Base-by-base conservation (phyloP, 2,797 vertebrate genomes). In the Thamnophis elegans region DNA sequence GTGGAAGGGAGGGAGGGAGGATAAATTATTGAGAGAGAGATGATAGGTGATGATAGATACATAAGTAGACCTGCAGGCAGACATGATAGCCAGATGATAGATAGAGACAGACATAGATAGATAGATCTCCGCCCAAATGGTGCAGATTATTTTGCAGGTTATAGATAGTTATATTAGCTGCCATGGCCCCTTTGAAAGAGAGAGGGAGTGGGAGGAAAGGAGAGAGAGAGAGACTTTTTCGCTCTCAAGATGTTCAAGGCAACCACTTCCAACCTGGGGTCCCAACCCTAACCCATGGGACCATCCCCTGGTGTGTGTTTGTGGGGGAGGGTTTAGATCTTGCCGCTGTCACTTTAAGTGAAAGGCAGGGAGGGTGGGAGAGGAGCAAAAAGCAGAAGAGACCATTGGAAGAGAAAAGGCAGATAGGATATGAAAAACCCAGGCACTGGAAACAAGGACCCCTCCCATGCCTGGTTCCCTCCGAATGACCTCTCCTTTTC, bases 131-230 rank as follows among this genome's bases (percentile, higher is more conserved):
- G 42, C 42, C 42, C 42, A 42, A 42, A 42, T 42, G 42, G 42
- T 42, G 42, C 42, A 42, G 42, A 42, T 42, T 42, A 42, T 42
- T 42, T 42, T 42, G 42, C 42, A 42, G 42, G 42, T 42, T 42
- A 42, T 42, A 42, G 42, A 42, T 42, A 42, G 42, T 42, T 42
- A 42, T 42, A 42, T 42, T 42, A 42, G 42, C 42, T 42, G 42
- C 42, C 42, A 42, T 42, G 4, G 42, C 42, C 42, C 42, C 42
- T 42, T 42, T 42, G 42, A 42, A 42, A 4, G 10, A 28, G 11
- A 25, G 11, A 1, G 10, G 3, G 26, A 20, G 4, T 4, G 25
- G 7, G 59, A 1, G 0, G 0, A 1, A 11, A 10, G 26, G 11
- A 26, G 11, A 65, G 60, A 13, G 60, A 62, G 26, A 28, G 62